Evolutionary conservation across 2,113 vertebrate species (phyloP), one percentile per base, ranked within the genome.

Genomic region (Lucifuga dentata): DNA sequence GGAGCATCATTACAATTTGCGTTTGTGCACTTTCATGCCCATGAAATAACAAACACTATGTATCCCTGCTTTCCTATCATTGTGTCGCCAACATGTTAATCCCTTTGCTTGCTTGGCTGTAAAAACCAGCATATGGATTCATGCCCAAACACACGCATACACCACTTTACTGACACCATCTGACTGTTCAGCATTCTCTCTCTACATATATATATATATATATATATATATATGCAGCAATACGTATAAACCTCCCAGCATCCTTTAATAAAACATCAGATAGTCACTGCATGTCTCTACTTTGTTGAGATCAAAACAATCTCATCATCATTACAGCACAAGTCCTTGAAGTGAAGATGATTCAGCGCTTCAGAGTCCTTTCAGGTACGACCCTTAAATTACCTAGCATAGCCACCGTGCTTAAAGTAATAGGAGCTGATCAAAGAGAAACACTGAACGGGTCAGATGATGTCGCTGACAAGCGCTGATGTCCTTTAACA

Each of bases 11-110:
- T 40, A 32, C 35, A 35, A 57, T 35, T 51, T n/a, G 15, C 1
- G 12, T 35, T 23, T 59, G 26, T 48, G 56, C 75, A 35, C 44
- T 56, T 73, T 80, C 56, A 74, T 46, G 64, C 39, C 59, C 55
- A 68, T 71, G 63, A 66, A 64, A 71, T 44, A 39, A 68, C 51
- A 58, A 60, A 73, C 65, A 74, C 11, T 6, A 71, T 68, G 38
- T 29, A 12, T 71, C 56, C 19, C 33, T 36, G 15, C 5, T 12
- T 50, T 52, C 48, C 51, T 36, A 32, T 69, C 68, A 56, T 33
- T 52, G 13, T 11, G n/a, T 44, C 39, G 15, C 64, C 56, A 56
- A 61, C 50, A 44, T 43, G 36, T 68, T 32, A 61, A 64, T 71
- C 46, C 46, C 20, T 59, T 46, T 58, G 36, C 15, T 61, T 32